These are phyloP conservation scores for Castor canadensis DNA, from an alignment of 2,113 vertebrate species.

Conservation along the genomic window DNA sequence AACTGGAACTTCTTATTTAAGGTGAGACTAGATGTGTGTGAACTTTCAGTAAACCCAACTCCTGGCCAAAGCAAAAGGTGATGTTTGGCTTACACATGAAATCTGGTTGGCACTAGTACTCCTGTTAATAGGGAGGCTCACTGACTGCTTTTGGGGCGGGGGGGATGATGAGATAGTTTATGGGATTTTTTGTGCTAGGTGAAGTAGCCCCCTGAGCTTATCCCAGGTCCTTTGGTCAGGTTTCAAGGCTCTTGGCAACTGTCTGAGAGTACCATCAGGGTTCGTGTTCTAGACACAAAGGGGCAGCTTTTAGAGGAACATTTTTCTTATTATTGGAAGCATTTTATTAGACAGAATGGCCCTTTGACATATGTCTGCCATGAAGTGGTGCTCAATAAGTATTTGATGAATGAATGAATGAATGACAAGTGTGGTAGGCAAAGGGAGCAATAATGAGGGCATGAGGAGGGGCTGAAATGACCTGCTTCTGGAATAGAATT, in stretches of 20 bases:
- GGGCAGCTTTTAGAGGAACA: not conserved
- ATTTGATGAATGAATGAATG: not conserved
- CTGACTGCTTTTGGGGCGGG: not conserved
- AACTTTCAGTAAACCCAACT: not conserved
- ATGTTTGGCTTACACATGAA: not conserved
- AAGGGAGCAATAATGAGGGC: not conserved
- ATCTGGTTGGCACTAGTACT: not conserved
- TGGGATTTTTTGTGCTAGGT: not conserved
- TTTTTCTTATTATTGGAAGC: not conserved
- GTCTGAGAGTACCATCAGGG: not conserved
- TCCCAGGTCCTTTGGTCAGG: not conserved
- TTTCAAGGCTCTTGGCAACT: not conserved
- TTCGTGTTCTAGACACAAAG: not conserved
- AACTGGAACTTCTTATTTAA: not conserved
- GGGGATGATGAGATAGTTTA: not conserved
- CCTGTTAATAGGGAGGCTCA: not conserved
- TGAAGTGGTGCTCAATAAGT: not conserved
- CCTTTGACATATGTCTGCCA: not conserved
- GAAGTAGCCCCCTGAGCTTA: not conserved
- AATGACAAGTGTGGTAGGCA: not conserved
- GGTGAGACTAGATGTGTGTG: not conserved
- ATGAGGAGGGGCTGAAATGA: not conserved
- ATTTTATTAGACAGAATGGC: not conserved
- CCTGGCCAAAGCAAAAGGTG: not conserved
- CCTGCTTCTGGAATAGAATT: not conserved